Evolutionary conservation across 2,113 vertebrate species (phyloP).

Genomic region (Myocastor coypus): DNA sequence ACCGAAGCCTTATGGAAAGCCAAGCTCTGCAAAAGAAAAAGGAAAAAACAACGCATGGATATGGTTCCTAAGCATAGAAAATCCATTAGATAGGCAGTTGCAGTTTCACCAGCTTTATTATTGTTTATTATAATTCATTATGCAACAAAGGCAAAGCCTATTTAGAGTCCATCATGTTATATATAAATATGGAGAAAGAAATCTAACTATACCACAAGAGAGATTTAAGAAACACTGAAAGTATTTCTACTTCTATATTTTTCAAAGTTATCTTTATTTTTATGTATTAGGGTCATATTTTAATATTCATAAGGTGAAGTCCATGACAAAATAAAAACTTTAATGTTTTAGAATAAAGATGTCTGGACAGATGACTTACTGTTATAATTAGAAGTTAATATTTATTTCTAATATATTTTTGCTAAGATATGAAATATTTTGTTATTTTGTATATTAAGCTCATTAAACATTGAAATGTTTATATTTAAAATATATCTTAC

Average conservation of each 20-base stretch:
- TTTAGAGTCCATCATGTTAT: neutral
- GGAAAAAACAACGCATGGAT: neutral
- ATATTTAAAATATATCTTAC: neutral
- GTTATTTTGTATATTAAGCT: neutral
- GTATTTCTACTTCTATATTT: neutral
- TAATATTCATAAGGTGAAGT: slow-evolving; percentile 57
- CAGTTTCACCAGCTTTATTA: neutral
- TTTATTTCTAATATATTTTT: slow-evolving; percentile 51
- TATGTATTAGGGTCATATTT: slow-evolving; percentile 24
- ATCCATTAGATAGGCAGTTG: neutral
- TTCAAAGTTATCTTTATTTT: slow-evolving; percentile 22
- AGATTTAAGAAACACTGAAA: slow-evolving; percentile 7
- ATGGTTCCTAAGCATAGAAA: neutral
- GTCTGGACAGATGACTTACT: slow-evolving; percentile 11
- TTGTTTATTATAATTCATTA: neutral
- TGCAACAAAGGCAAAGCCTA: neutral
- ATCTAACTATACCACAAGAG: neutral
- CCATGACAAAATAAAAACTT: slow-evolving; percentile 22
- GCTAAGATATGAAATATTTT: slow-evolving; percentile 35
- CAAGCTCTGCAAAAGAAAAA: neutral
- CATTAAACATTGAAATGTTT: slow-evolving; percentile 7
- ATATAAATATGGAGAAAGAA: neutral
- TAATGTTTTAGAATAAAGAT: slow-evolving; percentile 47
- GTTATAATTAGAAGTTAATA: neutral
- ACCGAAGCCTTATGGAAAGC: neutral